Percentiles rank a stretch among this genome's conserved stretches.
These are phyloP conservation scores for Hyposmocoma kahamanoa DNA, from an alignment of 1,140 invertebrate species.

Conservation along the genomic window DNA sequence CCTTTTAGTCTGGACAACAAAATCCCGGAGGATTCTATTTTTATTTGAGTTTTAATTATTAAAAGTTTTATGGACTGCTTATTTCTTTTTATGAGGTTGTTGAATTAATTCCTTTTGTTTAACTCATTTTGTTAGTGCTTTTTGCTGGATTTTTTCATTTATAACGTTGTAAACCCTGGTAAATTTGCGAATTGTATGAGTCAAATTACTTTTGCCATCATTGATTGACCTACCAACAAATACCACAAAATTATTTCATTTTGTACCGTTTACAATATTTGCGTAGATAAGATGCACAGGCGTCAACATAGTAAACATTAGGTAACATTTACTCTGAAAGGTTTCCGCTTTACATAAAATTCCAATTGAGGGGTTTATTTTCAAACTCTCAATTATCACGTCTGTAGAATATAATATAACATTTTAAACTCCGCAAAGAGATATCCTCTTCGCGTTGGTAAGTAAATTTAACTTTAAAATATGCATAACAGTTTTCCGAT, in stretches of 20 bases:
- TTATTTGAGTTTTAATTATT: slow-evolving; percentile 71
- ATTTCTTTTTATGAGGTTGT: slow-evolving; percentile 68
- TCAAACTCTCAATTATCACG: slow-evolving; percentile 38
- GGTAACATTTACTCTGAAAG: too few species aligned
- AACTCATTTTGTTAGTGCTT: slow-evolving; percentile 38
- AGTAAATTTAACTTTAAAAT: slow-evolving; percentile 73
- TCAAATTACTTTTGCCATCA: too few species aligned
- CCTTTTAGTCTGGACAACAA: slow-evolving; percentile 26
- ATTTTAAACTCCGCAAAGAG: slow-evolving; percentile 50
- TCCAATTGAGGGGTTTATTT: slow-evolving; percentile 28
- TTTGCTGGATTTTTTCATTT: too few species aligned
- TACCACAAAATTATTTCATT: too few species aligned
- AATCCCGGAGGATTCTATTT: slow-evolving; percentile 43
- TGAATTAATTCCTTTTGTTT: slow-evolving; percentile 69
- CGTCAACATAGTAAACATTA: too few species aligned
- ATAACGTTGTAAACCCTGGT: too few species aligned
- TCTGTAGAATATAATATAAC: slow-evolving; percentile 51
- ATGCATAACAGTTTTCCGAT: slow-evolving; percentile 71
- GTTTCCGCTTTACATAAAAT: too few species aligned
- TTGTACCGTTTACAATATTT: too few species aligned
- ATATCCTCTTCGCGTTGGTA: slow-evolving; percentile 48
- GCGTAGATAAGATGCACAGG: too few species aligned
- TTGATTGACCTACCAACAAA: too few species aligned
- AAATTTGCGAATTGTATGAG: too few species aligned
- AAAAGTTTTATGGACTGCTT: slow-evolving; percentile 71